Base-by-base conservation (phyloP, 2,888 invertebrate species). In the Zelleria hepariella region DNA sequence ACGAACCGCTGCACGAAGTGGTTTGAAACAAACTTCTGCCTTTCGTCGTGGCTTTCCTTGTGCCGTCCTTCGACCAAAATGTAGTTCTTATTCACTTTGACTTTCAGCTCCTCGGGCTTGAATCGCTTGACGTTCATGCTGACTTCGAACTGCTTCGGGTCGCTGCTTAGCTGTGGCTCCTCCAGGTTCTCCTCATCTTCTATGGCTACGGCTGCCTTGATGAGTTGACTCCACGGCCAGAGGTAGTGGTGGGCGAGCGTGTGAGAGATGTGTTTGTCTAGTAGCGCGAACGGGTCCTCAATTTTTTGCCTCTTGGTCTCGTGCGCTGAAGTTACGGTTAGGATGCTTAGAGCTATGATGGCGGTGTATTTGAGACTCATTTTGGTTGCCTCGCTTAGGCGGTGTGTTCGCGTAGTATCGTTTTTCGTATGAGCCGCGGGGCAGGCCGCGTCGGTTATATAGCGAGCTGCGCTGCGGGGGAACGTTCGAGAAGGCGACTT, bases 171-270 rank as follows among this genome's bases (percentile, higher is more conserved):
- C 63, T 83, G 75, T 0, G 86, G 82, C 62, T 86, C 83, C 60
- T 83, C 82, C 7, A 84, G 63, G 59, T 69, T 71, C 54, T 82
- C 76, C 53, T 82, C 80, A 10, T 71, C 67, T 59, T 82, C 79
- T 32, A 82, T 61, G 6, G 78, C 74, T 1, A 81, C 78, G 20
- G 84, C 80, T 5, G 84, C 80, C 62, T 73, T 73, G 58, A 86
- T 73, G 26, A 87, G 74, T 62, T 84, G 82, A 62, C 76, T 82
- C 86, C 86, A 88, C 3, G 86, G 86, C 87, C 86, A 86, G 53
- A 86, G 72, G 64, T 83, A 80, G 68, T 82, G 80, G 69, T 80
- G 78, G 0, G 80, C 74, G 20, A 85, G 71, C 47, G 78, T 73
- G 68, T 87, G 82, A 4, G 81, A 75, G 48, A 87, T 67, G 27